Evolutionary conservation across 1,140 invertebrate genomes (phyloP).

Genomic region (Popillia japonica): DNA sequence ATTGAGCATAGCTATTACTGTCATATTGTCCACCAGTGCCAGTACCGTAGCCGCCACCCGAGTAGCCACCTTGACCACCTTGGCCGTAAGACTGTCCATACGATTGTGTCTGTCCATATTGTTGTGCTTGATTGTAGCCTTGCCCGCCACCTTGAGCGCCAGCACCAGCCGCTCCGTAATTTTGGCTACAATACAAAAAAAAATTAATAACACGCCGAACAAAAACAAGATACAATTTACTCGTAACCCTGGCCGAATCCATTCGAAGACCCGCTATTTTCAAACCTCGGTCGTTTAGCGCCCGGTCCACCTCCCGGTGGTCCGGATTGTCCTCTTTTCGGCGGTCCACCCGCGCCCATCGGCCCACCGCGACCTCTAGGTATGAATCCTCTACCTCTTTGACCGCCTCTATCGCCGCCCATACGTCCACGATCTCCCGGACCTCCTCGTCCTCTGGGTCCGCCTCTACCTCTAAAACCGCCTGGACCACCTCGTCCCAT

Average conservation of each 20-base stretch:
- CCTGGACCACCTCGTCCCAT: constrained; percentile 19
- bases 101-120: constrained; percentile 30
- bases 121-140: constrained; percentile 34
- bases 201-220: not conserved
- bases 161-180: not conserved
- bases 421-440: constrained; percentile 33
- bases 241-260: constrained; percentile 33
- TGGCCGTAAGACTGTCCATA: constrained; percentile 32
- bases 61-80: constrained; percentile 25
- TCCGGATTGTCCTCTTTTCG: constrained; percentile 36
- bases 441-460: constrained; percentile 34
- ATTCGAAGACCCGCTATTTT: constrained; percentile 28
- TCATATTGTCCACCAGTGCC: constrained; percentile 29
- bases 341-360: constrained; percentile 23
- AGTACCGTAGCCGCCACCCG: constrained; percentile 26
- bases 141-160: constrained; percentile 10
- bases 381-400: constrained; percentile 36
- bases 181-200: not conserved
- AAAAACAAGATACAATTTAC: not conserved
- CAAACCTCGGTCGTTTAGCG: constrained; percentile 31
- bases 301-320: constrained; percentile 27
- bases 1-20: constrained; percentile 22
- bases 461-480: constrained; percentile 34
- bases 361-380: constrained; percentile 36
- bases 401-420: constrained; percentile 30